Evolutionary conservation across 2,888 invertebrate species (phyloP), one percentile per base, ranked within the genome.

Genomic region (Aproaerema taeniolella): DNA sequence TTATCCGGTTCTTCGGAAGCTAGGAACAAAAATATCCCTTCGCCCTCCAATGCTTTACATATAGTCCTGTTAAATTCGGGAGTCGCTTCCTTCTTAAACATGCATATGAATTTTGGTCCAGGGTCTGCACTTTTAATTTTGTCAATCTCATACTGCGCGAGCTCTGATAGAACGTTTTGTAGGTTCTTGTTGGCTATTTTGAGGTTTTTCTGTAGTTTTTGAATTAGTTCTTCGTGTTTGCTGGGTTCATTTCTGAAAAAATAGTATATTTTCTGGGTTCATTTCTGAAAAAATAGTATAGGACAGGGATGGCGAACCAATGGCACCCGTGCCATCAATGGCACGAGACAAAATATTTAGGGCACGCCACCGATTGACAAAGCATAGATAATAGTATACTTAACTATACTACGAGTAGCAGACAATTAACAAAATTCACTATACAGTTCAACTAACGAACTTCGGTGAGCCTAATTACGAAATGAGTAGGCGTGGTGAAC

Each of bases 81-180:
- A 50, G 94, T 95, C 0, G 92, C 94, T 60, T 94, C 95, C 53
- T 91, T 92, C 47, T 92, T 89, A 55, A 89, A 90, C 57, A 91
- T 65, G 17, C 81, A 80, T 44, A 88, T 76, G 56, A 86, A 92
- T 56, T 88, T 88, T 0, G 91, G 91, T 39, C 72, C 64, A 0
- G 88, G 83, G 0, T 63, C 47, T 0, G 60, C 44, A 10, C 54
- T 61, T 57, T 88, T 90, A 24, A 93, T 79, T 58, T 88, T 89
- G 2, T 89, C 81, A 0, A 90, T 90, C 69, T 94, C 93, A n/a
- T 82, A 64, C n/a, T 85, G 76, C 1, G 94, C 94, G 2, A 93
- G 59, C 45, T 95, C 94, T 50, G 90, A 88, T 1, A 94, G 68
- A 0, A 92, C 80, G 35, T 81, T 89, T 53, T 91, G 89, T 28